These are phyloP conservation scores for Xyrauchen texanus DNA, from an alignment of 2,113 vertebrate genomes.

Conservation along the genomic window DNA sequence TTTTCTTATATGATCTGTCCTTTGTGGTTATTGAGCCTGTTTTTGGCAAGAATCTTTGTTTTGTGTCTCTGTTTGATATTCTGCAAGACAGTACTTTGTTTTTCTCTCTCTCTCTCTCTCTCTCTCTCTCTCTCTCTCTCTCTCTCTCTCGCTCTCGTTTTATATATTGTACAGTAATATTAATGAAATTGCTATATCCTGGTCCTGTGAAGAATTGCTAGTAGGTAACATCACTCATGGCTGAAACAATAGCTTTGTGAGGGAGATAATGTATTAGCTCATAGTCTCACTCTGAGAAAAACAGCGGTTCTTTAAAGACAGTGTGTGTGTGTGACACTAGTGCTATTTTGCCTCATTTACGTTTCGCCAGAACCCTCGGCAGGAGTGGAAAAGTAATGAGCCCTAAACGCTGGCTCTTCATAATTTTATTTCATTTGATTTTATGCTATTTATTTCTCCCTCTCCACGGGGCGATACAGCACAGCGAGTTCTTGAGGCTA, in stretches of 20 bases:
- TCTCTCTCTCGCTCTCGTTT: too few relatives aligned
- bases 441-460: slow-evolving; percentile 49
- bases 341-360: slow-evolving; percentile 46
- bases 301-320: not conserved
- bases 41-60: too few relatives aligned
- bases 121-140: too few relatives aligned
- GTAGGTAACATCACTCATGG: not conserved
- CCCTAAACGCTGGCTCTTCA: slow-evolving; percentile 39
- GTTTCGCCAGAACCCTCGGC: slow-evolving; percentile 18
- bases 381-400: slow-evolving; percentile 41
- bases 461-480: slow-evolving; percentile 20
- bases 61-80: too few relatives aligned
- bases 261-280: not conserved
- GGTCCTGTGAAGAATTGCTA: not conserved
- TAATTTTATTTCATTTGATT: slow-evolving; percentile 59
- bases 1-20: too few relatives aligned
- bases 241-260: not conserved
- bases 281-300: not conserved
- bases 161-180: not conserved
- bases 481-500: slow-evolving; percentile 31
- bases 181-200: not conserved
- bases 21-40: too few relatives aligned
- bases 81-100: too few relatives aligned
- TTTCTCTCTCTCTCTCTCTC: too few relatives aligned
- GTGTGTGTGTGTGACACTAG: slow-evolving; percentile 53